phyloP scores from a whole-genome alignment of 2,113 vertebrate species.

The Gasterosteus nipponicus region DNA sequence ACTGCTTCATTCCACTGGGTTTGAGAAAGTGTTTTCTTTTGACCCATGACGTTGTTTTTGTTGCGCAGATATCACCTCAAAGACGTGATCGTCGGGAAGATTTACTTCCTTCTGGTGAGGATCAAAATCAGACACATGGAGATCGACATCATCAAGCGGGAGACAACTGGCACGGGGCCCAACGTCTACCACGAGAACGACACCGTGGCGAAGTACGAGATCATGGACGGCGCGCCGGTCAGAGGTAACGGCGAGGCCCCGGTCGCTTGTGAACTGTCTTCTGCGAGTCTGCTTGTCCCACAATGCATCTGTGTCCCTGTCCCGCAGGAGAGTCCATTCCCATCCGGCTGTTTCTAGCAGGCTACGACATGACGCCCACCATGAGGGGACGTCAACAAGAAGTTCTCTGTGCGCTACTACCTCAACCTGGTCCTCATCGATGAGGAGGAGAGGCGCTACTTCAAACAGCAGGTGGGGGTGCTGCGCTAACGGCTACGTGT shows the following conservation, averaged over 20 bases:
- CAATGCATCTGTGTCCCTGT: not conserved
- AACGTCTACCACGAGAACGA: conserved; percentile 93
- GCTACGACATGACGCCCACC: conserved; percentile 94
- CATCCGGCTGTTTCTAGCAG: conserved; percentile 93
- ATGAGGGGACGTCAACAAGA: conserved; percentile 97
- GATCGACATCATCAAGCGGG: conserved; percentile 93
- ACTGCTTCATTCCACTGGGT: not conserved
- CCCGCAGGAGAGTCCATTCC: conserved; percentile 92
- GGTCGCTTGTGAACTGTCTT: not conserved
- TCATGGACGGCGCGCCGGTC: conserved; percentile 96
- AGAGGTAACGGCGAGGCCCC: conserved; percentile 80
- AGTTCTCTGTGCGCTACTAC: conserved; percentile 97
- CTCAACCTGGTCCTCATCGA: conserved; percentile 97
- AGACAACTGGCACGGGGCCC: conserved; percentile 90
- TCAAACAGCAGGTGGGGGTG: conserved; percentile 92
- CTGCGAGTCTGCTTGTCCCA: not conserved
- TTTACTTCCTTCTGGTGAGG: conserved; percentile 93
- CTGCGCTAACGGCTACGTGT: not conserved
- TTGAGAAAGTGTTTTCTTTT: not conserved
- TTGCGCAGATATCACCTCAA: conserved; percentile 89
- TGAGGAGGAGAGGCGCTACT: conserved; percentile 95
- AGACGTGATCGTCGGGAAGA: conserved; percentile 95
- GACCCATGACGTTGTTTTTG: not conserved
- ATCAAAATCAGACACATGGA: conserved; percentile 97
- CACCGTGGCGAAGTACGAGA: conserved; percentile 94